These are phyloP conservation scores for Therioaphis trifolii DNA, from an alignment of 2,888 invertebrate species.

Conservation along the genomic window DNA sequence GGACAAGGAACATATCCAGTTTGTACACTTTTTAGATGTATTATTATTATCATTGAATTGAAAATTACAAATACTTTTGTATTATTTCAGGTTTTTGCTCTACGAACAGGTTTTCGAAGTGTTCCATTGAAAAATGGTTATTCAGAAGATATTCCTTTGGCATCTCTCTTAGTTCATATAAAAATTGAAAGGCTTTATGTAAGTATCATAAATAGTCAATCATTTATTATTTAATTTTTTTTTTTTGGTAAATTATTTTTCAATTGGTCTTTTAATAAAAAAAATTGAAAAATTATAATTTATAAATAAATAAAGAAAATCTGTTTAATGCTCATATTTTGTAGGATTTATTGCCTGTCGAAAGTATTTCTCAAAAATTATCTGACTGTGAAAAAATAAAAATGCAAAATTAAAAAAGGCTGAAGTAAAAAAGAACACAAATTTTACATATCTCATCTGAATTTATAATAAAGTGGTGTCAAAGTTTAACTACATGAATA, in stretches of 20 bases:
- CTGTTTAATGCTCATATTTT: neutral
- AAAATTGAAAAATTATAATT: neutral
- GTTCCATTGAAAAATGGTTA: constrained; percentile 89
- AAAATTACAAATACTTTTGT: neutral
- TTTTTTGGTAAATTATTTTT: neutral
- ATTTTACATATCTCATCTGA: neutral
- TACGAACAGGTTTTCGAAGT: constrained; percentile 89
- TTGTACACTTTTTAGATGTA: constrained; percentile 66
- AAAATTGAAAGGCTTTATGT: constrained; percentile 72
- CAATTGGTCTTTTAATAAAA: too few relatives aligned
- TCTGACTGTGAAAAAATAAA: constrained; percentile 2
- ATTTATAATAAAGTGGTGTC: neutral
- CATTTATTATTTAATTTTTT: neutral
- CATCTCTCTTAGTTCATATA: constrained; percentile 87
- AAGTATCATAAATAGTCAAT: constrained; percentile 61
- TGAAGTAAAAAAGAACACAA: neutral
- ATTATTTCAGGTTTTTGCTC: constrained; percentile 74
- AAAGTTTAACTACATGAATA: too few relatives aligned
- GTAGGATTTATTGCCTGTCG: neutral
- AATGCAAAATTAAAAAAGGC: constrained; percentile 3
- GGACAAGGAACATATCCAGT: constrained; percentile 95
- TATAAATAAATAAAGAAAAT: neutral
- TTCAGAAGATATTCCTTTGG: constrained; percentile 92
- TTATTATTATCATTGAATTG: constrained; percentile 13
- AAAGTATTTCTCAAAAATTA: constrained; percentile 3